Percentiles rank a stretch among this genome's conserved stretches.
Conservation (phyloP, 2,888 invertebrate genomes). For the Synergus laeviventris region DNA sequence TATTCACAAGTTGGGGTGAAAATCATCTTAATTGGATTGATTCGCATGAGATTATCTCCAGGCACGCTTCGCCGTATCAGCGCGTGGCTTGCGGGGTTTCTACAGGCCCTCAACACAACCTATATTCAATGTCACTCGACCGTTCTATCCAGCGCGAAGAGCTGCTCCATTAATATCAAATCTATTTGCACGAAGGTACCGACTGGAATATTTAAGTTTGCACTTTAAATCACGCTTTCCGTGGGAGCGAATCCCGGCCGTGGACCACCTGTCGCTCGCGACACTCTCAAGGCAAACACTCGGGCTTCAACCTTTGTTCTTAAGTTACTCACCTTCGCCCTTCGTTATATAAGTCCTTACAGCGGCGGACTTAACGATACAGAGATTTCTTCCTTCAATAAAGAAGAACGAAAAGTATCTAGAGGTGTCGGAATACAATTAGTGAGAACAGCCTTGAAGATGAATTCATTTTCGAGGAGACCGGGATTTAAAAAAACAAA, state of each 20-base stretch:
- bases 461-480: conserved; percentile 1
- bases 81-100: conserved; percentile 31
- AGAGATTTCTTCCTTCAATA: not conserved
- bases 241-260: conserved; percentile 52
- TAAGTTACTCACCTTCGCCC: conserved; percentile 29
- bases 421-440: conserved; percentile 5
- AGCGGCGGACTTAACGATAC: conserved; percentile 12
- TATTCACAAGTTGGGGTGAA: conserved; percentile 5
- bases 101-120: conserved; percentile 14
- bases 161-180: conserved; percentile 68
- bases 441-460: not conserved
- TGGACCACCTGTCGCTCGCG: conserved; percentile 43
- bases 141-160: conserved; percentile 38
- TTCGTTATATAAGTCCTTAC: conserved; percentile 10
- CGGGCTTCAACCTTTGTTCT: conserved; percentile 23
- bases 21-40: conserved; percentile 38
- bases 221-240: conserved; percentile 67
- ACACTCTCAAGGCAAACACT: conserved; percentile 37
- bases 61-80: conserved; percentile 31
- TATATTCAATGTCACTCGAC: conserved; percentile 33
- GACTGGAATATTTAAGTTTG: conserved; percentile 70
- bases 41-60: conserved; percentile 34
- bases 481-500: conserved; percentile 2
- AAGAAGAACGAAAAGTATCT: not conserved
- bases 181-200: conserved; percentile 66